These are phyloP conservation scores for Peromyscus leucopus DNA, from an alignment of 2,113 vertebrate genomes.

Conservation along the genomic window DNA sequence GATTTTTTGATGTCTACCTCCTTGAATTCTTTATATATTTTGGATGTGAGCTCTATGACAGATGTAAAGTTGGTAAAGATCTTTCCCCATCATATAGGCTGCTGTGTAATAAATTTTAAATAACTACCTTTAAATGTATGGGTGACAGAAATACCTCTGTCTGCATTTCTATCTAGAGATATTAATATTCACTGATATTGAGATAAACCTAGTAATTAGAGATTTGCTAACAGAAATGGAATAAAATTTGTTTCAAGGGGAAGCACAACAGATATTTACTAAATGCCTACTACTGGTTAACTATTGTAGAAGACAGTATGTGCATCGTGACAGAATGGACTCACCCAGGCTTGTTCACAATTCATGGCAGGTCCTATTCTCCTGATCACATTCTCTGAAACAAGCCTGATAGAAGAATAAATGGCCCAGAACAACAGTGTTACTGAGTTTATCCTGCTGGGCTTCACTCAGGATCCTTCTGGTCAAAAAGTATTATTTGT, in stretches of 20 bases:
- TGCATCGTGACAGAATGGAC: too few species aligned
- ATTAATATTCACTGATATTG: not conserved
- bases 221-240: not conserved
- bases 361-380: not conserved
- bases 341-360: not conserved
- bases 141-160: not conserved
- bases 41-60: too few species aligned
- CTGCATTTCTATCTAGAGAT: not conserved
- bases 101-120: not conserved
- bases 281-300: not conserved
- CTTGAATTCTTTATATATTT: too few species aligned
- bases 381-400: not conserved
- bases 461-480: not conserved
- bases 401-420: not conserved
- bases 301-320: not conserved
- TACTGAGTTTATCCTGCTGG: conserved; percentile 61
- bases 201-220: not conserved
- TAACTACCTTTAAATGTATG: not conserved
- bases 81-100: too few species aligned
- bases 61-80: too few species aligned
- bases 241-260: not conserved
- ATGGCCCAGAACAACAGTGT: conserved; percentile 58
- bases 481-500: conserved; percentile 29
- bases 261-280: not conserved
- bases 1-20: too few species aligned